Evolutionary conservation across 1,140 invertebrate species (phyloP).

Genomic region (Periplaneta americana): DNA sequence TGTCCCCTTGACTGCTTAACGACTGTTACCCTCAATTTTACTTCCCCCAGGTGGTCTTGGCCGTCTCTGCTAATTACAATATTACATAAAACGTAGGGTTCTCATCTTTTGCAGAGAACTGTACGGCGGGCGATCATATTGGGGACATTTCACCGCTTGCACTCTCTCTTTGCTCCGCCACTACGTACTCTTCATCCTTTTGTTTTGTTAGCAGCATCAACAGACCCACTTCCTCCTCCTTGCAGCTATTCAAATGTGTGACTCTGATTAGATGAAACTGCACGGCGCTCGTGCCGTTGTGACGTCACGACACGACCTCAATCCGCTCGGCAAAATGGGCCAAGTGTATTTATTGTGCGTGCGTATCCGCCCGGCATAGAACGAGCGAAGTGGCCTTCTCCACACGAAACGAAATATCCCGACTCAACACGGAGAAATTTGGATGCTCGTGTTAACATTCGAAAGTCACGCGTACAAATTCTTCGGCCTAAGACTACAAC

Average conservation of each 20-base stretch:
- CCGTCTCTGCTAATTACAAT: too few relatives aligned
- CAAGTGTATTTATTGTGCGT: background rate
- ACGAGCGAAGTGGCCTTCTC: background rate
- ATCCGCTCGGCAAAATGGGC: background rate
- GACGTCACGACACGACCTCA: background rate
- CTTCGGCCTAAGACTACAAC: too few relatives aligned
- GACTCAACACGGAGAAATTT: too few relatives aligned
- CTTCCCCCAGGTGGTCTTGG: too few relatives aligned
- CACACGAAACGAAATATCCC: background rate
- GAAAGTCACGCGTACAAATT: too few relatives aligned
- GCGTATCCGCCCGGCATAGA: background rate
- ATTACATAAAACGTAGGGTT: too few relatives aligned
- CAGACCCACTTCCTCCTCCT: background rate
- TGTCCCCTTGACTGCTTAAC: too few relatives aligned
- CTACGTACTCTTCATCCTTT: background rate
- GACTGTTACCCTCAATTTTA: too few relatives aligned
- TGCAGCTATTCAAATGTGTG: background rate
- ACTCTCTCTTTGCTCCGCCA: background rate
- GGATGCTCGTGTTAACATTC: too few relatives aligned
- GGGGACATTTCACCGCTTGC: background rate
- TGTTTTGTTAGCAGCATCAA: background rate
- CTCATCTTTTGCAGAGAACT: background rate
- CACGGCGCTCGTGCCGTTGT: background rate
- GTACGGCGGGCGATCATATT: background rate
- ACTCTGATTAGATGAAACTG: too few relatives aligned